phyloP scores from a whole-genome alignment of 2,797 vertebrate species.

The Picus viridis region DNA sequence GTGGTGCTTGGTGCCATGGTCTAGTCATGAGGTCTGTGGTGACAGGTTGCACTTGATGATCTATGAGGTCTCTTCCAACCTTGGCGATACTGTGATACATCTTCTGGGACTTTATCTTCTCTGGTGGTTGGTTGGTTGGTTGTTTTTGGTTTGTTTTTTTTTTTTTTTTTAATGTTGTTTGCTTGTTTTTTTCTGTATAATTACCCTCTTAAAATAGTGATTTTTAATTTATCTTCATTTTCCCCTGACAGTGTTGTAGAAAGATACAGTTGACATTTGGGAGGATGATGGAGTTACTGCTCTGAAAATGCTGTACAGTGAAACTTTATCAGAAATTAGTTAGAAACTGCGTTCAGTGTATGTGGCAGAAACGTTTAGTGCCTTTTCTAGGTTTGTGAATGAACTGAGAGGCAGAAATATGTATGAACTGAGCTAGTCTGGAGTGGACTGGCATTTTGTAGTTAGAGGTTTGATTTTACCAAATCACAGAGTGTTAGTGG shows the following conservation, averaged over 20 bases:
- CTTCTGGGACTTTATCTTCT: not conserved
- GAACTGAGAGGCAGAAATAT: not conserved
- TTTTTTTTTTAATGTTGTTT: not conserved
- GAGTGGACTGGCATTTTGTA: not conserved
- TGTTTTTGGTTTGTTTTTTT: not conserved
- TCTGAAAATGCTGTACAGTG: not conserved
- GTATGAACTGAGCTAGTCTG: not conserved
- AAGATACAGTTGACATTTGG: not conserved
- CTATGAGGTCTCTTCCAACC: too few relatives aligned
- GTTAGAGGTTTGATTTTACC: constrained; percentile 23
- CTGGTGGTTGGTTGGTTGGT: too few relatives aligned
- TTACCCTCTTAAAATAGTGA: not conserved
- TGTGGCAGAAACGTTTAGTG: not conserved
- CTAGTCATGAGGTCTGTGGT: too few relatives aligned
- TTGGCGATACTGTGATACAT: too few relatives aligned
- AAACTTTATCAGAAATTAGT: not conserved
- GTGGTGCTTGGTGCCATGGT: too few relatives aligned
- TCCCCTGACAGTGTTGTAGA: too few relatives aligned
- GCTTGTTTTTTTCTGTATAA: too few relatives aligned
- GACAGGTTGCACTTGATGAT: too few relatives aligned
- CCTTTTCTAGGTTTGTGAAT: not conserved
- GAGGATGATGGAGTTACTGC: not conserved
- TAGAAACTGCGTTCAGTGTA: not conserved
- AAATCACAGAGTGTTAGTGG: too few relatives aligned
- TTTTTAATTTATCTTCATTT: not conserved